These are phyloP conservation scores for Hycleus phaleratus DNA, from an alignment of 1,140 invertebrate genomes.

Conservation along the genomic window DNA sequence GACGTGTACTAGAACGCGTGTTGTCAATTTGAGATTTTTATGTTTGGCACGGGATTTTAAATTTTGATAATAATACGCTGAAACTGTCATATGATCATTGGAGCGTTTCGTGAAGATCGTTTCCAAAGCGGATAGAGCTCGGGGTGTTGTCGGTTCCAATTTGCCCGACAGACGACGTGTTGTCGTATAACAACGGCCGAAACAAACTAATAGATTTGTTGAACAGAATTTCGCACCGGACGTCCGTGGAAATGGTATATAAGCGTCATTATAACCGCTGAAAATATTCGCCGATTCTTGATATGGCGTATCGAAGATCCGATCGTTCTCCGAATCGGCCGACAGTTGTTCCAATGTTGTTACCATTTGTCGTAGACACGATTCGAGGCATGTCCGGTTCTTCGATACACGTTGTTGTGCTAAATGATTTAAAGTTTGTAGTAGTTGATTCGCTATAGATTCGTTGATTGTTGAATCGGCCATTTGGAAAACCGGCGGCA, in stretches of 20 bases:
- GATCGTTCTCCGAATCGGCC: constrained; percentile 27
- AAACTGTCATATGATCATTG: constrained; percentile 50
- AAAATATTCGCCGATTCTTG: constrained; percentile 37
- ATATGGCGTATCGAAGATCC: constrained; percentile 25
- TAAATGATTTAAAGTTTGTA: constrained; percentile 66
- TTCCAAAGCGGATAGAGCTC: constrained; percentile 69
- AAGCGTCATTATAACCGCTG: constrained; percentile 59
- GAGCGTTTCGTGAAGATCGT: constrained; percentile 49
- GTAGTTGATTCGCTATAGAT: constrained; percentile 49
- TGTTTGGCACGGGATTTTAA: constrained; percentile 27
- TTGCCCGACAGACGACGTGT: constrained; percentile 60
- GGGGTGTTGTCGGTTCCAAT: constrained; percentile 63
- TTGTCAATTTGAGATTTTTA: constrained; percentile 36
- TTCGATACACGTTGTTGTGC: constrained; percentile 66
- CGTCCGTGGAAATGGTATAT: constrained; percentile 88
- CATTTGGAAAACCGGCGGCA: constrained; percentile 65
- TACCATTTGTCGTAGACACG: constrained; percentile 68
- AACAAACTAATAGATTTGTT: constrained; percentile 75
- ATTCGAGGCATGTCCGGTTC: constrained; percentile 71
- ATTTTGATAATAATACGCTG: constrained; percentile 71
- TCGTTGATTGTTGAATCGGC: constrained; percentile 49
- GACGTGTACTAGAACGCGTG: constrained; percentile 52
- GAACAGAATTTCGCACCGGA: constrained; percentile 90
- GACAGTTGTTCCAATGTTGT: constrained; percentile 55
- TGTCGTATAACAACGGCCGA: constrained; percentile 63